Conservation (phyloP, 2,797 vertebrate genomes). For the Mormyrus proboscirostris region DNA sequence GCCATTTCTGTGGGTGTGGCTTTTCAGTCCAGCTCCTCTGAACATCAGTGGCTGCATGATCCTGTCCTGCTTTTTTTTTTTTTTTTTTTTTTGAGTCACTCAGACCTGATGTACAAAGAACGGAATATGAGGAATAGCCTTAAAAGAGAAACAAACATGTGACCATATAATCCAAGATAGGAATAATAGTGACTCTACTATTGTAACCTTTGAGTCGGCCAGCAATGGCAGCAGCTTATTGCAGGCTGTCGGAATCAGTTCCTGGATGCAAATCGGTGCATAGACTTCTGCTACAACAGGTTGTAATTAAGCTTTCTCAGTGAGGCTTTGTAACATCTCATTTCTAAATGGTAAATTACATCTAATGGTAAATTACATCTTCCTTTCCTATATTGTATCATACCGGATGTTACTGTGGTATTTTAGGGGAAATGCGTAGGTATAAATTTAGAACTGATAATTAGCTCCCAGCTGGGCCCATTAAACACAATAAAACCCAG, state of each 20-base stretch:
- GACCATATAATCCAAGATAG: not conserved
- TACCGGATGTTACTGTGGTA: not conserved
- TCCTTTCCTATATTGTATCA: not conserved
- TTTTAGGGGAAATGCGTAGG: slow-evolving; percentile 11
- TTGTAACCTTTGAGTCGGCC: not conserved
- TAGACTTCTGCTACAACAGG: not conserved
- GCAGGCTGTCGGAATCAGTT: not conserved
- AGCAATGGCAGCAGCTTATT: not conserved
- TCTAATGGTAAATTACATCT: not conserved
- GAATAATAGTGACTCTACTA: not conserved
- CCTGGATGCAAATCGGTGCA: not conserved
- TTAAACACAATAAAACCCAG: not conserved
- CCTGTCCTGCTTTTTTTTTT: not conserved
- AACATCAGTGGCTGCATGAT: not conserved
- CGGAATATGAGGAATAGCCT: not conserved
- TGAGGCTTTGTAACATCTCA: not conserved
- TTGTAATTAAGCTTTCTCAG: not conserved
- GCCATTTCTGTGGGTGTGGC: not conserved
- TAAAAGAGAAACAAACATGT: not conserved
- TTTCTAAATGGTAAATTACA: not conserved
- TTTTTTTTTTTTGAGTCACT: too few species aligned
- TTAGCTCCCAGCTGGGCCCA: not conserved
- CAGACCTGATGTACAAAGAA: not conserved
- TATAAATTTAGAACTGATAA: not conserved
- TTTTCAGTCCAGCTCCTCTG: not conserved